phyloP scores from a whole-genome alignment of 1,140 invertebrate genomes.

The Limonius californicus region DNA sequence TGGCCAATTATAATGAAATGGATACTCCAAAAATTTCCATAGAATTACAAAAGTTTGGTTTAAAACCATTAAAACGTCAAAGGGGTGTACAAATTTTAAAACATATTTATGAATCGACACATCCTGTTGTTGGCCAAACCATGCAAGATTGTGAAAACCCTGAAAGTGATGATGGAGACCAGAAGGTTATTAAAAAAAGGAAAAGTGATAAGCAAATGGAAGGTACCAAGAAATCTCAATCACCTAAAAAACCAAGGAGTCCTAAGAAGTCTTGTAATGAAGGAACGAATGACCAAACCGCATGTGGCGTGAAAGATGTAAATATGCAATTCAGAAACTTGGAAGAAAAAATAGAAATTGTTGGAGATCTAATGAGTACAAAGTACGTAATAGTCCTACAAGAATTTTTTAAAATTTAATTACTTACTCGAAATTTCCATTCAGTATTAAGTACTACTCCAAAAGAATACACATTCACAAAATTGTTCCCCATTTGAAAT shows the following conservation, averaged over 20 bases:
- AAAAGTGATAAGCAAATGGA: no score
- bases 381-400: conserved; percentile 10
- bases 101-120: conserved; percentile 45
- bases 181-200: not conserved
- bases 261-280: no score
- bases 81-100: conserved; percentile 39
- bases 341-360: conserved; percentile 19
- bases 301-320: no score
- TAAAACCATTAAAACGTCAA: conserved; percentile 55
- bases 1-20: conserved; percentile 52
- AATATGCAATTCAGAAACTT: no score
- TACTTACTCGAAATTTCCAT: no score
- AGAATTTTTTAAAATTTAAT: no score
- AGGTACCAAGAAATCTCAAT: no score
- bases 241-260: no score
- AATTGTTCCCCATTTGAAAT: no score
- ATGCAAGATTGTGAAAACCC: not conserved
- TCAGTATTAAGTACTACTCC: no score
- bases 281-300: no score
- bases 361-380: conserved; percentile 19
- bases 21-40: conserved; percentile 50
- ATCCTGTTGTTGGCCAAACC: conserved; percentile 27
- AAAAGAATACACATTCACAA: no score
- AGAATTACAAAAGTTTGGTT: conserved; percentile 54
- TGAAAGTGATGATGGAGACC: not conserved